Evolutionary conservation across 2,797 vertebrate genomes (phyloP), one percentile per base, ranked within the genome.

Genomic region (Hemibagrus guttatus): DNA sequence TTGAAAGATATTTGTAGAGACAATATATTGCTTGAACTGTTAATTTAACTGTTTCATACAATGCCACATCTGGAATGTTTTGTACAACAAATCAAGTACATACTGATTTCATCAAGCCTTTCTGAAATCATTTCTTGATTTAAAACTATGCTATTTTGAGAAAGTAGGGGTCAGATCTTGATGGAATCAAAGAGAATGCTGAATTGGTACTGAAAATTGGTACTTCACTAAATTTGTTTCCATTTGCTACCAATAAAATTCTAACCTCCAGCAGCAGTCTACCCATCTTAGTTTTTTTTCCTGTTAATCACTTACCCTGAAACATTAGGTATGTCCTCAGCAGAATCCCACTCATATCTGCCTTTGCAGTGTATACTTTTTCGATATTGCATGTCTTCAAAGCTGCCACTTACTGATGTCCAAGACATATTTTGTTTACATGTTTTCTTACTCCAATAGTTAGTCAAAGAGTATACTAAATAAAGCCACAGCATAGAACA

Each of bases 1-100:
- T 84, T 93, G 91, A 86, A 93, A 95, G 13, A 39, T 42, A 26
- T 84, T 85, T 35, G 39, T 23, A 54, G n/a, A 81, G 59, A 49
- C 17, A 12, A n/a, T 63, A 64, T 81, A 42, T 42, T 17, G 23
- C 35, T 63, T 81, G 16, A 82, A 31, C 64, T 68, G 17, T 54
- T 82, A 42, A 82, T 54, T 66, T 54, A 66, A 28, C 61, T 12
- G 56, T 81, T 64, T 81, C 16, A 81, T 49, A 52, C 16, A 66
- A 6, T 66, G 61, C n/a, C 31, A 35, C 61, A 52, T 54, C 42
- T 81, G 23, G 3, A 59, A 79, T 79, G n/a, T 31, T 6, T 31
- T 66, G 9, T 42, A 19, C 58, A 79, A 26, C 52, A 58, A 79
- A 79, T 75, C n/a, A 76, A 31, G 74, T 31, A 61, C 21, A 61